Percentiles rank a stretch among this genome's conserved stretches.
These are phyloP conservation scores for Cotesia glomerata DNA, from an alignment of 1,140 invertebrate genomes.

Conservation along the genomic window DNA sequence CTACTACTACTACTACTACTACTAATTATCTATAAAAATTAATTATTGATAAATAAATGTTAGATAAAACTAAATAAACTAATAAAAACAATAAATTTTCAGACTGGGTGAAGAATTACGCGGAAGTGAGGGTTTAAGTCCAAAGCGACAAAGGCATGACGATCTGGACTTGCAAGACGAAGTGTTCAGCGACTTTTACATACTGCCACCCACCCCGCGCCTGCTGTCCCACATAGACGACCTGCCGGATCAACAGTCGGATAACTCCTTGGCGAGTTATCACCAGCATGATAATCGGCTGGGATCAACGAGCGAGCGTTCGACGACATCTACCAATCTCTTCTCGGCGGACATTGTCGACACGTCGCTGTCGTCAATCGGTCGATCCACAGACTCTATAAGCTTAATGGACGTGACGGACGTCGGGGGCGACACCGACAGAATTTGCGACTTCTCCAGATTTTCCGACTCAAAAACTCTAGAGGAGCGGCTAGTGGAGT, in stretches of 20 bases:
- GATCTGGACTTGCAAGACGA: constrained; percentile 55
- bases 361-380: constrained; percentile 26
- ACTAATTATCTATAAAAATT: no score
- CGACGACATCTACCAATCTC: constrained; percentile 20
- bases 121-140: constrained; percentile 46
- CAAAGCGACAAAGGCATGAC: constrained; percentile 56
- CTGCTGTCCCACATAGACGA: constrained; percentile 72
- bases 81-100: constrained; percentile 39
- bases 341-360: constrained; percentile 43
- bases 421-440: constrained; percentile 48
- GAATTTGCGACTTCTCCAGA: constrained; percentile 56
- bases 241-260: constrained; percentile 52
- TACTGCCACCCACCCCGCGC: constrained; percentile 70
- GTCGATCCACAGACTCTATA: constrained; percentile 38
- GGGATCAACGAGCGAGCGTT: constrained; percentile 24
- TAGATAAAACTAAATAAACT: constrained; percentile 36
- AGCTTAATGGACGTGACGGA: constrained; percentile 52
- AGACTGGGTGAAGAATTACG: constrained; percentile 55
- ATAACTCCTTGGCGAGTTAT: constrained; percentile 36
- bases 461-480: constrained; percentile 54
- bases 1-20: no score
- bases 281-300: constrained; percentile 43
- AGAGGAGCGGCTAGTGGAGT: constrained; percentile 51
- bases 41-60: no score
- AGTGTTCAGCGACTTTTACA: constrained; percentile 71